A percentile compares a stretch with the other conserved stretches of the same genome.
Conservation (phyloP, 1,140 invertebrate species). For the Venturia canescens region DNA sequence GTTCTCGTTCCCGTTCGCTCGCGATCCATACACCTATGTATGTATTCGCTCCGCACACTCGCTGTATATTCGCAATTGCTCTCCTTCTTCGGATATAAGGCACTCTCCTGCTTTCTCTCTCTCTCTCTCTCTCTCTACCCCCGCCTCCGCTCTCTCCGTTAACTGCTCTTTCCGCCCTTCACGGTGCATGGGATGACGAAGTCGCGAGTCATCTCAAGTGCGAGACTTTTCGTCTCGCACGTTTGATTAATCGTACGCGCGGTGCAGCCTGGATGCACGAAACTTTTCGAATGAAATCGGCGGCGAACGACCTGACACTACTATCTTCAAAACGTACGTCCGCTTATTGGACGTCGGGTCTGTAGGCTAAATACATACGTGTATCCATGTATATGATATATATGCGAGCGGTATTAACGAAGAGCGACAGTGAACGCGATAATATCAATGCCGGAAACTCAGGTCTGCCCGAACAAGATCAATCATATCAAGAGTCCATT, state of each 20-base stretch:
- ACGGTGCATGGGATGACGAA: conserved; percentile 4
- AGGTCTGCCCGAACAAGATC: too few relatives aligned
- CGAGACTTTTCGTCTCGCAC: conserved; percentile 57
- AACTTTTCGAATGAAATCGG: conserved; percentile 27
- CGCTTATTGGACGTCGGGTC: background rate
- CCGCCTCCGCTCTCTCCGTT: background rate
- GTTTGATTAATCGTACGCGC: conserved; percentile 55
- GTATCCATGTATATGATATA: background rate
- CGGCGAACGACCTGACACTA: conserved; percentile 17
- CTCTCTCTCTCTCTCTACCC: conserved; percentile 19
- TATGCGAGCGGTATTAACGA: background rate
- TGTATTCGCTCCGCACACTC: background rate
- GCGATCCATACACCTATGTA: conserved; percentile 18
- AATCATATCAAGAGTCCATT: too few relatives aligned
- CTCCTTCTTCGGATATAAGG: background rate
- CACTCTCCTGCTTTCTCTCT: background rate
- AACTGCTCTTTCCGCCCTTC: background rate
- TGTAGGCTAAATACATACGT: background rate
- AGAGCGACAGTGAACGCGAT: too few relatives aligned
- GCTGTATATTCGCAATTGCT: background rate
- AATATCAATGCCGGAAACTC: too few relatives aligned
- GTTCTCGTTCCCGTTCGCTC: conserved; percentile 54
- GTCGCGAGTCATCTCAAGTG: background rate
- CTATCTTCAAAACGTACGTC: background rate
- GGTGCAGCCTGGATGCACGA: background rate